Percentiles rank a stretch among this genome's conserved stretches.
Conservation (phyloP, 2,797 vertebrate genomes). For the Sphenopsis melanotis region DNA sequence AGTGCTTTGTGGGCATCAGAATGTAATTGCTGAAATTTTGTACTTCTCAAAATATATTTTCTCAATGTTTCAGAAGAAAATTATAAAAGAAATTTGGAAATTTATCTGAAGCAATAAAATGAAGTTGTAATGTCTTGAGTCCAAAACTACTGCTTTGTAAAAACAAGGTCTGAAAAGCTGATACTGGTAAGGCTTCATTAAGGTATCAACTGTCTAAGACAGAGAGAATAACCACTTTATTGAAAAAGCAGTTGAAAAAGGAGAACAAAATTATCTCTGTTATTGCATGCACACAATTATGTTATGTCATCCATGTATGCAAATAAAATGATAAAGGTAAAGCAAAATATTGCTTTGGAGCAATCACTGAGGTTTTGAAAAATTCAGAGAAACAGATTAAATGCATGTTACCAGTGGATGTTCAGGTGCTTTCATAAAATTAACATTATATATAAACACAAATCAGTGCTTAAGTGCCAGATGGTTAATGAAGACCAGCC, state of each 20-base stretch:
- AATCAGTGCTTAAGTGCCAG: conserved; percentile 76
- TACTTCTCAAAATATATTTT: not conserved
- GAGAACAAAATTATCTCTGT: not conserved
- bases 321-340: conserved; percentile 39
- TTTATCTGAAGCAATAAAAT: not conserved
- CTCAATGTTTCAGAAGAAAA: not conserved
- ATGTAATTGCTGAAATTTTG: not conserved
- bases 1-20: not conserved
- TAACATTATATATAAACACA: conserved; percentile 69
- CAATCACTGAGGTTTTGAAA: conserved; percentile 49
- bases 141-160: not conserved
- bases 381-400: conserved; percentile 65
- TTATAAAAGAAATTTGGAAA: not conserved
- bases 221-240: not conserved
- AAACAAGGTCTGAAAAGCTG: not conserved
- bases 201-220: not conserved
- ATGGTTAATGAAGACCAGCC: conserved; percentile 78
- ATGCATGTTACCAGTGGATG: conserved; percentile 47
- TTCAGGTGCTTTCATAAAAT: conserved; percentile 75
- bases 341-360: conserved; percentile 15
- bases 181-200: not conserved
- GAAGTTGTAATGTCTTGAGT: not conserved
- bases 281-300: not conserved
- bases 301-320: not conserved
- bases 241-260: not conserved